These are phyloP conservation scores for Pogonocichla stellata DNA, from an alignment of 2,113 vertebrate species.

Conservation along the genomic window DNA sequence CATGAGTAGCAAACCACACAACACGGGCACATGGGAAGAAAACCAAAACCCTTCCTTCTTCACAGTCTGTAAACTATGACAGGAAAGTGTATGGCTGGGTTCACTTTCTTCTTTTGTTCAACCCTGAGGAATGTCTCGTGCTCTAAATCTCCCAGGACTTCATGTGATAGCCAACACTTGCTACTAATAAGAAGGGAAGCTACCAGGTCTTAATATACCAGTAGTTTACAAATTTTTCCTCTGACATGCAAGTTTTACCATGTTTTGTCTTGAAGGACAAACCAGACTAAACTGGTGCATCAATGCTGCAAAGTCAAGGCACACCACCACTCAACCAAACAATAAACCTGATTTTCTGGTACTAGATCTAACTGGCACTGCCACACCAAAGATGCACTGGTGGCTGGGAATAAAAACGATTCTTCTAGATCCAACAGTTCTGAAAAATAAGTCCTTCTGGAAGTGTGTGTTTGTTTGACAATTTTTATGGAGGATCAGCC, in stretches of 20 bases:
- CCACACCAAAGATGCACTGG: not conserved
- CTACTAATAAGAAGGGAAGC: not conserved
- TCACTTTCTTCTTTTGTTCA: not conserved
- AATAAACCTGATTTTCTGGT: not conserved
- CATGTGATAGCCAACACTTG: not conserved
- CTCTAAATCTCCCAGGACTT: not conserved
- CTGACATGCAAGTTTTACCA: not conserved
- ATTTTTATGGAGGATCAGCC: not conserved
- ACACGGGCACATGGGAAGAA: not conserved
- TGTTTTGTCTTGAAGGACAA: not conserved
- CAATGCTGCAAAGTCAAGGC: not conserved
- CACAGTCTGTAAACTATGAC: fast-evolving
- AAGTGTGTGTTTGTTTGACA: not conserved
- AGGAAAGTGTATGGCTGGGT: not conserved
- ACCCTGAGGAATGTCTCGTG: not conserved
- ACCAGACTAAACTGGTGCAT: not conserved
- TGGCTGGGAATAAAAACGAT: not conserved
- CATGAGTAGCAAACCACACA: not conserved
- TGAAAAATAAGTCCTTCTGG: not conserved
- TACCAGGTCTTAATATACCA: not conserved
- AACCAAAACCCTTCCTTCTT: not conserved
- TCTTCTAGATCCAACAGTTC: not conserved
- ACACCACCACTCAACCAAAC: not conserved
- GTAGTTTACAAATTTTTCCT: not conserved
- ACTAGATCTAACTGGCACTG: not conserved